Evolutionary conservation across 2,797 vertebrate species (phyloP).

Genomic region (Melanogrammus aeglefinus): DNA sequence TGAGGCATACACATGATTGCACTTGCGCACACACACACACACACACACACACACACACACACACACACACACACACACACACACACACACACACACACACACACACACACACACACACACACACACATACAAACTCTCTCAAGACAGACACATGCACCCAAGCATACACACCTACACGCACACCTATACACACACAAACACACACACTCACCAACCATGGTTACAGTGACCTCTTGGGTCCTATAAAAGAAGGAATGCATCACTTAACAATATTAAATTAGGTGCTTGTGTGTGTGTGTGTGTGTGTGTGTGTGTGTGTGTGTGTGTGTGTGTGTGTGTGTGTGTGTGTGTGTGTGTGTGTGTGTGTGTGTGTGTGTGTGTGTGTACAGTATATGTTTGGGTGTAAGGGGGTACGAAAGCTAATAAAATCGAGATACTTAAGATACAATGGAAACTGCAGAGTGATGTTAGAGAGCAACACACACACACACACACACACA

Average conservation of each 20-base stretch:
- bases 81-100: too few relatives aligned
- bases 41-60: background rate
- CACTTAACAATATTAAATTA: constrained; percentile 63
- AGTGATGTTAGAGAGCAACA: constrained; percentile 5
- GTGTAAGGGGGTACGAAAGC: background rate
- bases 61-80: background rate
- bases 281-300: constrained; percentile 22
- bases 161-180: background rate
- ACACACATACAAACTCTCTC: constrained; percentile 24
- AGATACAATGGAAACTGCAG: constrained; percentile 7
- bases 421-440: constrained; percentile 11
- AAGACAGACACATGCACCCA: constrained; percentile 15
- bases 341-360: too few relatives aligned
- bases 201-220: constrained; percentile 17
- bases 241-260: constrained; percentile 63
- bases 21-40: too few relatives aligned
- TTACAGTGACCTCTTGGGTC: constrained; percentile 51
- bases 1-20: background rate
- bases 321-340: constrained; percentile 13
- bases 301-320: constrained; percentile 16
- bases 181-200: constrained; percentile 9
- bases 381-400: too few relatives aligned
- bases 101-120: too few relatives aligned
- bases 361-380: too few relatives aligned
- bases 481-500: constrained; percentile 9